Evolutionary conservation across 2,113 vertebrate species (phyloP), one percentile per base, ranked within the genome.

Genomic region (Hydrolagus affinis): DNA sequence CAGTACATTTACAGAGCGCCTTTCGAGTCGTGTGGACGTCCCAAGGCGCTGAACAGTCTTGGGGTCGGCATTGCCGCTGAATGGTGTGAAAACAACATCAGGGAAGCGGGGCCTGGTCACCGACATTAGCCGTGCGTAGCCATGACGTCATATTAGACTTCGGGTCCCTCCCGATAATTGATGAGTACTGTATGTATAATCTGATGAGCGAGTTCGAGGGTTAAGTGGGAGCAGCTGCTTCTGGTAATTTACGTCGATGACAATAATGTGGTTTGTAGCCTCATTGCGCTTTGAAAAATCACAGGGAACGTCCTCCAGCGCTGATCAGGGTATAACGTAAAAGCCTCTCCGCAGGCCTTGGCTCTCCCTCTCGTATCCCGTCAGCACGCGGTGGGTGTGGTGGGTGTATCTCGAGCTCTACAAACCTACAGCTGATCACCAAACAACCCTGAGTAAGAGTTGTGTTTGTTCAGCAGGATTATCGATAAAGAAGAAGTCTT

Each of bases 211-310:
- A 62, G 76, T 62, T 80, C 57, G 28, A 25, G 62, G 76, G 76
- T 30, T 80, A 80, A 80, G 4, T 80, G 57, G 62, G 23, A 80
- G 59, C 76, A 80, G 76, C 76, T 80, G 76, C 28, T 64, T n/a
- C 76, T 15, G 11, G 62, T 80, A 80, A 80, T 80, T n/a, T 80
- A 64, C 76, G 62, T 57, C 76, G 15, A 80, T 62, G 11, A n/a
- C 28, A 80, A 28, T 56, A 30, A 76, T 76, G 19, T 28, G 10
- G 7, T 62, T n/a, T 62, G 76, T 28, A 3, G 23, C 59, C n/a
- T 80, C n/a, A 78, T 59, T 60, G 60, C 59, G 60, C 60, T 60
- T 78, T 78, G n/a, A n/a, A 78, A 78, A 25, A 59, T 78, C 57
- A 15, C 75, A n/a, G 21, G 59, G 56, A 78, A 62, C 25, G 19